Base-by-base conservation (phyloP, 1,140 invertebrate genomes). In the Oryctes rhinoceros region DNA sequence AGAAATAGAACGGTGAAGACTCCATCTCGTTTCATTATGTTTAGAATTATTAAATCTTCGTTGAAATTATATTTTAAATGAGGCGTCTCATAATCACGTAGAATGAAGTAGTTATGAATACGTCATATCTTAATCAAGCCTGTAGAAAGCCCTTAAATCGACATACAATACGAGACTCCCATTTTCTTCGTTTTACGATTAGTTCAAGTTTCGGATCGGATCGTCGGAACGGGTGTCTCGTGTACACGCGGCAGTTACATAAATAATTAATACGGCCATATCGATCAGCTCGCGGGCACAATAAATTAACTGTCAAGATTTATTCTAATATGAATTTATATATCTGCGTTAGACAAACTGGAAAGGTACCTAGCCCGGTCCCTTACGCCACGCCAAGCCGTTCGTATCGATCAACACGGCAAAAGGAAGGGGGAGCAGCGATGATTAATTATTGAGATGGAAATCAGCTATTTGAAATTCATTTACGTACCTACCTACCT, bases 261-360 rank as follows among this genome's bases (percentile, higher is more conserved):
- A 59, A 59, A 59, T 59, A 59, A 59, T 59, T 59, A 59, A 59
- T 59, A n/a, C n/a, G 6, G 53, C 53, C 3, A 18, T 59, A 59
- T 59, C 53, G 53, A 59, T 59, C 53, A 59, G 18, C 53, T 18
- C 15, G 18, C 53, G 18, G 53, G 53, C 15, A n/a, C 15, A 59
- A 59, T 59, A 59, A 59, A 59, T 59, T 59, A 59, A 59, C 53
- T 59, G 53, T 59, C 5, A 18, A 59, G 15, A 18, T 59, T 59
- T 59, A 59, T 59, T 59, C 18, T 59, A 59, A 59, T 59, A 59
- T 59, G 18, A 59, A 59, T 59, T 59, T 59, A 59, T 44, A 44
- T 59, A 59, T 59, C 53, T 59, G 4, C 18, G 53, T n/a, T 59
- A 18, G 5, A 15, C 18, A 59, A 7, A 15, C 15, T n/a, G 53